phyloP scores from a whole-genome alignment of 2,888 invertebrate species.

The Spialia ferax region DNA sequence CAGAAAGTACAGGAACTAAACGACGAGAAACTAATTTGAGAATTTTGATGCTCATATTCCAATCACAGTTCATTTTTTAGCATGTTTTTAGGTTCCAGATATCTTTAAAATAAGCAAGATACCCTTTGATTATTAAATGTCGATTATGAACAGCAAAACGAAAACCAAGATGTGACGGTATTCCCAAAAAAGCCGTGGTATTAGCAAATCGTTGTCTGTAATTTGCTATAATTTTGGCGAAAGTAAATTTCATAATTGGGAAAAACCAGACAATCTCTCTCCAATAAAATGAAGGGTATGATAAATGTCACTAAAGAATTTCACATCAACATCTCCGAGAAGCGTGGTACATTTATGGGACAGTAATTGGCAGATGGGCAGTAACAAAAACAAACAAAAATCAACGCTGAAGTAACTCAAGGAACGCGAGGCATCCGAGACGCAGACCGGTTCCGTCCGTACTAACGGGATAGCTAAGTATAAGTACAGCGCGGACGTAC shows the following conservation, averaged over 20 bases:
- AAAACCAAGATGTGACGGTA: too few species aligned
- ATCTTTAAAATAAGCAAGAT: too few species aligned
- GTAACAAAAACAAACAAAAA: conserved; percentile 37
- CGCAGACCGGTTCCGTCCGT: conserved; percentile 64
- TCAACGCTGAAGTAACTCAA: conserved; percentile 55
- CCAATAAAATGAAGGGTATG: neutral
- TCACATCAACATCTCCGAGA: neutral
- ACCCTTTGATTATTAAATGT: too few species aligned
- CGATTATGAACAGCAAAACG: too few species aligned
- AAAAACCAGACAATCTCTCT: neutral
- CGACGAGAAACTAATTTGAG: neutral
- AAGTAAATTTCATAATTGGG: neutral
- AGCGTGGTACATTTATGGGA: conserved; percentile 13
- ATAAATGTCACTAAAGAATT: neutral
- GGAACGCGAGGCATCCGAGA: conserved; percentile 59
- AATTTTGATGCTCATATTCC: neutral
- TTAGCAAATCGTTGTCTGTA: neutral
- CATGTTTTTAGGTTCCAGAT: neutral
- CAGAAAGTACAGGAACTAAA: neutral
- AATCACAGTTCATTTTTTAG: neutral
- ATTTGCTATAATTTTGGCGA: neutral
- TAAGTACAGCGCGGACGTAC: conserved; percentile 40
- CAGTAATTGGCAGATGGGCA: conserved; percentile 34
- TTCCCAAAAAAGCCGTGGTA: too few species aligned
- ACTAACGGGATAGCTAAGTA: conserved; percentile 65